Conservation (phyloP, 2,888 invertebrate species). For the Ectobius pallidus region DNA sequence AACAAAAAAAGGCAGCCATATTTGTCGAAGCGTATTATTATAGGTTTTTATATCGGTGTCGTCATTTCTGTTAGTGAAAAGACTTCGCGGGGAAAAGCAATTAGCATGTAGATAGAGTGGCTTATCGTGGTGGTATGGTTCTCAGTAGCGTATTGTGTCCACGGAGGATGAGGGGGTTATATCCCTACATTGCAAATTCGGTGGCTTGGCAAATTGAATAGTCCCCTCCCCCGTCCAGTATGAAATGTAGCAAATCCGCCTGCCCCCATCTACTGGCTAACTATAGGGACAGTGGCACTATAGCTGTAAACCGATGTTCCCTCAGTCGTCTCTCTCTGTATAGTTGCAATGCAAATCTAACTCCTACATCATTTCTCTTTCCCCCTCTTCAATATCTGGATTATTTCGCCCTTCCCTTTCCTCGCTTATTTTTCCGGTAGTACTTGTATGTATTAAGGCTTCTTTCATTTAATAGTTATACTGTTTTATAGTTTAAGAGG, state of each 20-base stretch:
- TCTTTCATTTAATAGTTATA: too few species aligned
- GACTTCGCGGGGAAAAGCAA: constrained; percentile 23
- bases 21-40: too few species aligned
- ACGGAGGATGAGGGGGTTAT: constrained; percentile 1
- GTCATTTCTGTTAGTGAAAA: background rate
- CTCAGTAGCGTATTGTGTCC: background rate
- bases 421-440: too few species aligned
- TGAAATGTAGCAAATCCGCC: constrained; percentile 39
- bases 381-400: background rate
- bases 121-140: constrained; percentile 6
- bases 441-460: too few species aligned
- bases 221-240: constrained; percentile 19
- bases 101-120: constrained; percentile 38
- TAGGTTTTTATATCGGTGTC: too few species aligned
- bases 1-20: too few species aligned
- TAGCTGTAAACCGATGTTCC: background rate
- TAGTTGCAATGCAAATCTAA: background rate
- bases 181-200: constrained; percentile 24
- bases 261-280: too few species aligned
- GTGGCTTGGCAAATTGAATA: constrained; percentile 39
- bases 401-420: background rate
- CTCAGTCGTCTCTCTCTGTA: too few species aligned
- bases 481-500: too few species aligned
- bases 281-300: background rate
- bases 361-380: background rate